Evolutionary conservation across 2,888 invertebrate species (phyloP), one percentile per base, ranked within the genome.

Genomic region (Agelastica alni): DNA sequence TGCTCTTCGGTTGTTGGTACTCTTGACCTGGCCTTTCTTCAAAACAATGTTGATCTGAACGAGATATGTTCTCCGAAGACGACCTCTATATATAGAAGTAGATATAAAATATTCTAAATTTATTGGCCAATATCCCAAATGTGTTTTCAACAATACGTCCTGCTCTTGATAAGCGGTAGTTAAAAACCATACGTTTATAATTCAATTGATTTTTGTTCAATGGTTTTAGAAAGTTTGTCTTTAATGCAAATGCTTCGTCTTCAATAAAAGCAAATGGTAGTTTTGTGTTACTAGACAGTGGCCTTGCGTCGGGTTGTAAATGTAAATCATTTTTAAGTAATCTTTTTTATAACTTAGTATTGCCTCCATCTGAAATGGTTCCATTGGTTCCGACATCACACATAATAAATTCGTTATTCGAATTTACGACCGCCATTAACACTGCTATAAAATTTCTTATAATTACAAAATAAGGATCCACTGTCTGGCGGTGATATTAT

Each of bases 31-130:
- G n/a, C n/a, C n/a, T n/a, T n/a, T n/a, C n/a, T n/a, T n/a, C n/a
- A n/a, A n/a, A n/a, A n/a, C n/a, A n/a, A n/a, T n/a, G n/a, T n/a
- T n/a, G n/a, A n/a, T n/a, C n/a, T n/a, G n/a, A n/a, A n/a, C n/a
- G n/a, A n/a, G n/a, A n/a, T n/a, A n/a, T n/a, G n/a, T n/a, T n/a
- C n/a, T n/a, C n/a, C n/a, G n/a, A n/a, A n/a, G n/a, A n/a, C n/a
- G n/a, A n/a, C n/a, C n/a, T n/a, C n/a, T n/a, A n/a, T n/a, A n/a
- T n/a, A n/a, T n/a, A n/a, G n/a, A n/a, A n/a, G n/a, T n/a, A n/a
- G 26, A 12, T 42, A 42, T 42, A 12, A 20, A 42, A 42, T 16
- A 39, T 39, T 39, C 39, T 20, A 39, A 17, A 39, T 39, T 18
- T 39, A 20, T 39, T 39, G 39, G 39, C 39, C 18, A 17, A 39